A percentile compares a stretch with the other conserved stretches of the same genome.
Evolutionary conservation across 2,113 vertebrate genomes (phyloP).

Genomic region (Sarotherodon lohbergeri): DNA sequence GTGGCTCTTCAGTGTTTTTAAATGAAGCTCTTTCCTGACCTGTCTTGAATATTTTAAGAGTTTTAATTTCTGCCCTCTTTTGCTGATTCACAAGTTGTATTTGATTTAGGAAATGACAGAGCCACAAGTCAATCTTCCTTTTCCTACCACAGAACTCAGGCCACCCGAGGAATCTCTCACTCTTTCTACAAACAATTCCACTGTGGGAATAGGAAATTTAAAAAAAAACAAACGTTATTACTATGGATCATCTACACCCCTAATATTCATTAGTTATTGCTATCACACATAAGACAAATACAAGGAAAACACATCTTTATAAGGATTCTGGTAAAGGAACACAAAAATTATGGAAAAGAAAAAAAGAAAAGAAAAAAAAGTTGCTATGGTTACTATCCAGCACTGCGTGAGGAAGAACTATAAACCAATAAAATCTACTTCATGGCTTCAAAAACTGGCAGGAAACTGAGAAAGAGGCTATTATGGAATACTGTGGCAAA

Average conservation of each 20-base stretch:
- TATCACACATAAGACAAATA: neutral
- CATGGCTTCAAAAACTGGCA: neutral
- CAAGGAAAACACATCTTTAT: neutral
- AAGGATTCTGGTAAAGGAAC: neutral
- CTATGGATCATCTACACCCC: neutral
- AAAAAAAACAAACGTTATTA: neutral
- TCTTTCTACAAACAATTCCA: neutral
- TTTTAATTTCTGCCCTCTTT: slow-evolving; percentile 48
- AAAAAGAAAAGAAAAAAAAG: neutral
- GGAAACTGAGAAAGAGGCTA: neutral
- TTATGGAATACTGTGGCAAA: neutral
- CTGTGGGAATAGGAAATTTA: neutral
- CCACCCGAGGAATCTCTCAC: neutral
- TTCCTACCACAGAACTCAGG: slow-evolving; percentile 26
- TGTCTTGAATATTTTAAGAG: slow-evolving; percentile 41
- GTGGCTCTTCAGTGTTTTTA: slow-evolving; percentile 43
- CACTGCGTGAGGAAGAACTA: neutral
- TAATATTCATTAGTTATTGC: neutral
- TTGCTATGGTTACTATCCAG: slow-evolving; percentile 11
- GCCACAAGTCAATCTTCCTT: slow-evolving; percentile 44
- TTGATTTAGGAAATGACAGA: slow-evolving; percentile 59
- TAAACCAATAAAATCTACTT: neutral
- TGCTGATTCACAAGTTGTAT: slow-evolving; percentile 60
- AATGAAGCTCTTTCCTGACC: slow-evolving; percentile 41
- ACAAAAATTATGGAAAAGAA: neutral